Conservation (phyloP, 1,140 invertebrate genomes). For the Luehdorfia chinensis region DNA sequence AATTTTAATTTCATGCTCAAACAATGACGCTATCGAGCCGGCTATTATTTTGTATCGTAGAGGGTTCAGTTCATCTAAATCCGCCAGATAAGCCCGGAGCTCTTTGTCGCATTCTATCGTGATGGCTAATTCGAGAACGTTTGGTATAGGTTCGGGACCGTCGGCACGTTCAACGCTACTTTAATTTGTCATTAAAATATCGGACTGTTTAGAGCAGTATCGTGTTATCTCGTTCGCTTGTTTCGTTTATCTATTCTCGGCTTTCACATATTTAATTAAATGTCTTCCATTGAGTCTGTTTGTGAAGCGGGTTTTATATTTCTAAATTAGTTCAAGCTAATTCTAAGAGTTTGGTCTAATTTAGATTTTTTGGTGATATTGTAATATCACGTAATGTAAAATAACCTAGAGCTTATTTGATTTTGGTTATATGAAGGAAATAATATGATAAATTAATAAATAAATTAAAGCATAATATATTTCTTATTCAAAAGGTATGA, state of each 20-base stretch:
- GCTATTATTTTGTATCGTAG: slow-evolving; percentile 74
- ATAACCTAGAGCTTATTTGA: too few species aligned
- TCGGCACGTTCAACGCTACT: slow-evolving; percentile 34
- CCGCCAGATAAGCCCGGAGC: slow-evolving; percentile 61
- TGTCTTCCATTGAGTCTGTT: slow-evolving; percentile 19
- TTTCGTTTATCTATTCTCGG: slow-evolving; percentile 35
- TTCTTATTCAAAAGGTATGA: too few species aligned
- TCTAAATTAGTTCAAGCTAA: background rate
- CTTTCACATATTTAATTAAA: slow-evolving; percentile 59
- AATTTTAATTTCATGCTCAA: slow-evolving; percentile 77
- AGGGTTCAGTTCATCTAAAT: slow-evolving; percentile 73
- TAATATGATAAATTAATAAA: too few species aligned
- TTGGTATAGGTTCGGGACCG: slow-evolving; percentile 31
- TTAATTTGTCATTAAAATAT: slow-evolving; percentile 58
- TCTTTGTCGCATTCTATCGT: slow-evolving; percentile 59
- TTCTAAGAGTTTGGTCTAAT: background rate
- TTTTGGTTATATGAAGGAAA: too few species aligned
- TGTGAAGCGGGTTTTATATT: slow-evolving; percentile 4
- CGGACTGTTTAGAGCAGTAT: slow-evolving; percentile 41
- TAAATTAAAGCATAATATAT: too few species aligned
- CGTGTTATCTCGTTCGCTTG: slow-evolving; percentile 33
- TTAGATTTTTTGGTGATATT: too few species aligned
- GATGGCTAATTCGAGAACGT: slow-evolving; percentile 65
- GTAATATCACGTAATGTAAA: too few species aligned
- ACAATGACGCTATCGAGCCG: slow-evolving; percentile 73